Base-by-base conservation (phyloP, 2,113 vertebrate species). In the Daubentonia madagascariensis region DNA sequence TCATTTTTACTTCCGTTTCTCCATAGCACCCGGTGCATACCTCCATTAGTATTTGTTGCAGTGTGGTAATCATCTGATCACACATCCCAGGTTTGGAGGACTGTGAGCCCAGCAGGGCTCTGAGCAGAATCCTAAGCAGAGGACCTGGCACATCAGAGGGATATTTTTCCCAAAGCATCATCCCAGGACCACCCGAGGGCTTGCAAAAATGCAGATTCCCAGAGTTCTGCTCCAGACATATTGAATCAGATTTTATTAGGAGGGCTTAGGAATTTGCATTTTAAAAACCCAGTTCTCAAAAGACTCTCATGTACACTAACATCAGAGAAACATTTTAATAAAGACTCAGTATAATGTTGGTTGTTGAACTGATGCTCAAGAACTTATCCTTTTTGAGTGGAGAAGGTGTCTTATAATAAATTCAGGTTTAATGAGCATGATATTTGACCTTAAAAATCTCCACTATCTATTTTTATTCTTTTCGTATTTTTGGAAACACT, bases 401-500 rank as follows among this genome's bases (percentile, higher is more conserved):
- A 87, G 22, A 85, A 85, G 6, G 0, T 32, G 48, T 40, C 28
- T 91, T 50, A 57, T 86, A 70, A 93, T 75, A 93, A 93, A 89
- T 68, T 68, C 37, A 76, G 48, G 12, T 92, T 86, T 90, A 80
- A 76, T n/a, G n/a, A 84, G 87, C 59, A 59, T 87, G 25, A 25
- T 84, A 59, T 80, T 72, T 96, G 84, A 94, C 63, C 76, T 96
- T 48, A 48, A 94, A 75, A 72, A 48, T 72, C 54, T n/a, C 72
- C 5, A 68, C 52, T 63, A 9, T 59, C 84, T 97, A 75, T 92
- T 95, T 92, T 89, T 93, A 13, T 37, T 80, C 28, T 37, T 86
- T 86, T 65, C 16, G 32, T 96, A 84, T 95, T 95, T 96, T 95
- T 97, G 90, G 84, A 85, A 95, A 40, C 8, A 40, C 16, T 89